A percentile compares a stretch with the other conserved stretches of the same genome.
Evolutionary conservation across 2,113 vertebrate genomes (phyloP).

Genomic region (Tonatia bakeri): DNA sequence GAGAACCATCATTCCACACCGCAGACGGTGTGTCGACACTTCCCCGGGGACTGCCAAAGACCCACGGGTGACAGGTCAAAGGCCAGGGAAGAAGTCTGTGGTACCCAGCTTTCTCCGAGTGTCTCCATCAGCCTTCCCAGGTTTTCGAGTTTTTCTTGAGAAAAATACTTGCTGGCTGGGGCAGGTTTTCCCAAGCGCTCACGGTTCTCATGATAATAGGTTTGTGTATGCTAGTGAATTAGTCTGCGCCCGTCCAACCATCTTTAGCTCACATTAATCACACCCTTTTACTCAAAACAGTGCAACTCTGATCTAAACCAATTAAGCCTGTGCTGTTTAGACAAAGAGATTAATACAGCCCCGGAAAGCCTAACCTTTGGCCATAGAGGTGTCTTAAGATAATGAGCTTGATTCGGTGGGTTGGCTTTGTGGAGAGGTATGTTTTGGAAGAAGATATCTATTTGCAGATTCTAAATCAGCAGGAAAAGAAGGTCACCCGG

Average conservation of each 20-base stretch:
- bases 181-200: slow-evolving; percentile 36
- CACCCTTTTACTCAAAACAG: slow-evolving; percentile 78
- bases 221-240: slow-evolving; percentile 60
- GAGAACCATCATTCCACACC: neutral
- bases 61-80: neutral
- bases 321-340: slow-evolving; percentile 79
- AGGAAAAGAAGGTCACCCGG: slow-evolving; percentile 44
- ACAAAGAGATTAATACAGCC: slow-evolving; percentile 80
- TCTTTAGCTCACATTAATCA: slow-evolving; percentile 80
- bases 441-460: slow-evolving; percentile 73
- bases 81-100: too few species aligned
- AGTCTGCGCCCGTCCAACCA: slow-evolving; percentile 61
- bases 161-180: neutral
- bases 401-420: slow-evolving; percentile 73
- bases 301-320: slow-evolving; percentile 77
- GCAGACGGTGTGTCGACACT: neutral
- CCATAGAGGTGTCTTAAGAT: slow-evolving; percentile 73
- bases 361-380: slow-evolving; percentile 76
- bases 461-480: slow-evolving; percentile 64
- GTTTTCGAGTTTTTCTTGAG: slow-evolving; percentile 13
- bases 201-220: slow-evolving; percentile 62
- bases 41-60: fast-evolving
- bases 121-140: neutral
- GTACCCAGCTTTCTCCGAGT: fast-evolving
- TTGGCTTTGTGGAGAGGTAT: slow-evolving; percentile 74